Base-by-base conservation (phyloP, 1,140 invertebrate species). In the Drosophila kanapiae region DNA sequence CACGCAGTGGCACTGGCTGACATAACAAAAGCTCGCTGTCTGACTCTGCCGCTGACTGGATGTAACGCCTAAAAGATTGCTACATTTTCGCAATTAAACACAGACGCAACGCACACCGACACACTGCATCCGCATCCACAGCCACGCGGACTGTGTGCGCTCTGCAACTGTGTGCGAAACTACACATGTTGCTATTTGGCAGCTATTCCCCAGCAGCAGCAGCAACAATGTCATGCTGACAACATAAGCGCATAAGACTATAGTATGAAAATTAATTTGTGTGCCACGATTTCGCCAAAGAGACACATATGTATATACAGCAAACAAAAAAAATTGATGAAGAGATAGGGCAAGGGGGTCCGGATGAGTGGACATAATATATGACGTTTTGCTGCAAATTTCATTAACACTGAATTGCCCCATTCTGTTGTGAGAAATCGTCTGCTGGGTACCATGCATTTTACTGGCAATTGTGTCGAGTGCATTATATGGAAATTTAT, bases 1-100 rank as follows among this genome's bases (percentile, higher is more conserved):
- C 75, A 68, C 43, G 56, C 58, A 67, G 13, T n/a, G 40, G 60
- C 45, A 35, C 1, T 51, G 42, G 69, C 84, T 84, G 80, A 84
- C 84, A 88, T 84, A 87, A 87, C 83, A 82, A 82, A 86, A 82
- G 80, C 74, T 64, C 49, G 61, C 56, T 45, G 54, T 18, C 74
- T 69, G 74, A 78, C 75, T 78, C 63, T 49, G 45, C 7, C 48
- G 58, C 74, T 76, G 71, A 75, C 61, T 77, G 65, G 57, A 37
- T 61, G 80, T 61, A 82, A 78, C 75, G 82, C 71, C 85, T 82
- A 90, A 90, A 82, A 91, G 86, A 91, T 91, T 91, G 85, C 85
- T 74, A 90, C 85, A 80, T 82, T 91, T 88, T 91, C 80, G 82
- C 86, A 90, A 90, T 90, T 91, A 90, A 90, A 77, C 79, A 71